phyloP scores from a whole-genome alignment of 2,797 vertebrate genomes.

The Apogon talboti region DNA sequence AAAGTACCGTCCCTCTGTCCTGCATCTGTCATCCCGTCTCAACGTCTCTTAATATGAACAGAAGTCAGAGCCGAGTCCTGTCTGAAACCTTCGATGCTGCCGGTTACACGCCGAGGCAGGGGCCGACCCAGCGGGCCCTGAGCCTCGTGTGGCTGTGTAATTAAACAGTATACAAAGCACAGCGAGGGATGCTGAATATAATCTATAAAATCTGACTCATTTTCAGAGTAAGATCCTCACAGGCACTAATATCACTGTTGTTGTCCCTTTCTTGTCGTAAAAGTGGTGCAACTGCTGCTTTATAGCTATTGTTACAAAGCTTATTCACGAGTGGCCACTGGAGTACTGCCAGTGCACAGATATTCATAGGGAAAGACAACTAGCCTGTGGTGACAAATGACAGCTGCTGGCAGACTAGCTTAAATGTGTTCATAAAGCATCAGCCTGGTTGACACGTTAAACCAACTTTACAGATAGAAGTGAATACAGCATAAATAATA shows the following conservation, averaged over 20 bases:
- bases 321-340: constrained; percentile 29
- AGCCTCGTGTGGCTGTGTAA: constrained; percentile 30
- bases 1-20: constrained; percentile 48
- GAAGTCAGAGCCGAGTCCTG: constrained; percentile 30
- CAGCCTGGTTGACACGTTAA: constrained; percentile 7
- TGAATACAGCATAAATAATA: neutral
- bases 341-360: constrained; percentile 29
- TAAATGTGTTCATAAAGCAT: constrained; percentile 12
- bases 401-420: constrained; percentile 3
- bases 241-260: constrained; percentile 18
- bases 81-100: constrained; percentile 43
- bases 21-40: constrained; percentile 26
- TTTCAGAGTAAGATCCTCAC: constrained; percentile 22
- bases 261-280: constrained; percentile 23
- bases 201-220: constrained; percentile 36
- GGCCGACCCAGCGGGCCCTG: constrained; percentile 23
- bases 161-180: constrained; percentile 47
- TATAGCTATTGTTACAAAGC: constrained; percentile 17
- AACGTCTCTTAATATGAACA: constrained; percentile 7
- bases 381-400: constrained; percentile 29
- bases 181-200: constrained; percentile 29
- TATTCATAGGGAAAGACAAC: constrained; percentile 34
- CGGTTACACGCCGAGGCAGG: constrained; percentile 30
- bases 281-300: constrained; percentile 31
- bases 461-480: neutral